Percentiles rank a stretch among this genome's conserved stretches.
These are phyloP conservation scores for Verasper variegatus DNA, from an alignment of 2,113 vertebrate species.

Conservation along the genomic window DNA sequence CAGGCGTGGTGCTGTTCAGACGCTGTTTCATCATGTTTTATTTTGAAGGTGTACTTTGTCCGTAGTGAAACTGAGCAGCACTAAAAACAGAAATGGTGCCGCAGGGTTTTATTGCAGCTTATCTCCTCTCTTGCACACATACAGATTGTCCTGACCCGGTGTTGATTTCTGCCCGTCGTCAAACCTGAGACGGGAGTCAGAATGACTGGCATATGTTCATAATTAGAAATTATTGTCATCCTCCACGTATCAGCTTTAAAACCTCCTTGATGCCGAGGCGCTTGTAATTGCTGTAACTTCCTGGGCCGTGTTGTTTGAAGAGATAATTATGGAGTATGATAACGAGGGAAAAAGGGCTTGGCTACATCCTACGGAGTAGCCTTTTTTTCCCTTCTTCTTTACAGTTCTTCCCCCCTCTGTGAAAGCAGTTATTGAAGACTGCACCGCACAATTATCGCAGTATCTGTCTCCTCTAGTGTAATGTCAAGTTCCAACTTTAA, in stretches of 20 bases:
- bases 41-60: conserved; percentile 23
- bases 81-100: conserved; percentile 36
- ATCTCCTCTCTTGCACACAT: conserved; percentile 13
- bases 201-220: conserved; percentile 21
- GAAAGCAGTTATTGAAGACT: conserved; percentile 71
- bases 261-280: conserved; percentile 30
- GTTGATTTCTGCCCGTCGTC: conserved; percentile 3
- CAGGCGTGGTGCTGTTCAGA: conserved; percentile 3
- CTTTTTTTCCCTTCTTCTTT: conserved; percentile 27
- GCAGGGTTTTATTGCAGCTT: conserved; percentile 23
- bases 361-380: conserved; percentile 63
- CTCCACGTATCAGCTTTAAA: conserved; percentile 35
- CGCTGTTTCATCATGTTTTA: neutral
- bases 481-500: conserved; percentile 39
- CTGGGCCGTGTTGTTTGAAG: conserved; percentile 71
- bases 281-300: conserved; percentile 73
- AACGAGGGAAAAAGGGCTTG: conserved; percentile 70
- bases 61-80: conserved; percentile 20
- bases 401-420: conserved; percentile 18
- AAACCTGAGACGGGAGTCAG: conserved; percentile 9
- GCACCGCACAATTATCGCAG: conserved; percentile 66
- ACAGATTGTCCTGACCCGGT: neutral
- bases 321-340: conserved; percentile 79
- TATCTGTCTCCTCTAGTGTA: conserved; percentile 47
- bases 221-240: conserved; percentile 9